phyloP scores from a whole-genome alignment of 1,140 invertebrate genomes.

The Phocides pigmalion region DNA sequence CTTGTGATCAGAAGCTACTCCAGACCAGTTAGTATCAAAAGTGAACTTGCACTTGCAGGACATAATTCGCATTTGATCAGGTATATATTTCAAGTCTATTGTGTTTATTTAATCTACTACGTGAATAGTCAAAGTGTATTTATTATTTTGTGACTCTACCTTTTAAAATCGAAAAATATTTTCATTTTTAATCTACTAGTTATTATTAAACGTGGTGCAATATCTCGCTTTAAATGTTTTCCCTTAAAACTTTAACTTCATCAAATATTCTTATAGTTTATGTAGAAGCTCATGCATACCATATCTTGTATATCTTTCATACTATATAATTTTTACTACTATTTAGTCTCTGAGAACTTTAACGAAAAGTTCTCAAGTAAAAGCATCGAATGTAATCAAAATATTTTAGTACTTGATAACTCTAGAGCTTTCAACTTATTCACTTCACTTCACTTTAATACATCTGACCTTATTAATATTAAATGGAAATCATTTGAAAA shows the following conservation, averaged over 20 bases:
- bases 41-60: constrained; percentile 23
- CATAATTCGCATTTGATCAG: constrained; percentile 10
- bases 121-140: background rate
- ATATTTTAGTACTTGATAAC: background rate
- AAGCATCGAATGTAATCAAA: background rate
- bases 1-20: constrained; percentile 54
- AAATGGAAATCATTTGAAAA: too few relatives aligned
- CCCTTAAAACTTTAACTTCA: background rate
- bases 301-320: background rate
- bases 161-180: too few relatives aligned
- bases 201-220: constrained; percentile 2
- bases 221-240: background rate
- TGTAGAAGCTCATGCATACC: background rate
- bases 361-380: background rate
- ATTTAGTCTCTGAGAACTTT: background rate
- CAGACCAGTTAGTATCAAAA: constrained; percentile 35
- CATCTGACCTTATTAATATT: too few relatives aligned
- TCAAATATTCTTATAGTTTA: background rate
- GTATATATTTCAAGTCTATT: constrained; percentile 12
- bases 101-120: background rate
- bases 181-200: background rate
- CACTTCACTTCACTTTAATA: too few relatives aligned
- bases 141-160: too few relatives aligned
- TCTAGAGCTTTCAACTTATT: background rate
- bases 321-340: background rate